phyloP scores from a whole-genome alignment of 2,797 vertebrate genomes.

The Leontocebus nigricollis region DNA sequence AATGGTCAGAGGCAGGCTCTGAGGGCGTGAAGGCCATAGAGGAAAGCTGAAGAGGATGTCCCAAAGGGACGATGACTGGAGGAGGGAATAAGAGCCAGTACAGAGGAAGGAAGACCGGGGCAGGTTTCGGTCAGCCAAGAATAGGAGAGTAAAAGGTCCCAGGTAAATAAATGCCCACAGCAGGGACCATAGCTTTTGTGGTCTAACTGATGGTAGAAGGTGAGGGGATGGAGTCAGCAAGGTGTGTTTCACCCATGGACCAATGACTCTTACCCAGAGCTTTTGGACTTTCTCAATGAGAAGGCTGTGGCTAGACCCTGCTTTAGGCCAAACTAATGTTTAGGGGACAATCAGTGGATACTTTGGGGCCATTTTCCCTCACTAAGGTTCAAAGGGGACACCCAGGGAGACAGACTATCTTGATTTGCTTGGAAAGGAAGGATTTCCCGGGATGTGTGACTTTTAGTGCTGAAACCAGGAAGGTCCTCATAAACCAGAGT shows the following conservation, averaged over 20 bases:
- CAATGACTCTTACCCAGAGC: background rate
- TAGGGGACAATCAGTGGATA: background rate
- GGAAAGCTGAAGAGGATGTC: background rate
- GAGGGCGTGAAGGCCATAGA: background rate
- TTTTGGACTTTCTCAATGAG: background rate
- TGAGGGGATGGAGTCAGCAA: background rate
- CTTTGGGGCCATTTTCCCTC: background rate
- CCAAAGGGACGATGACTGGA: background rate
- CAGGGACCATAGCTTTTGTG: background rate
- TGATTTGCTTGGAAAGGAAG: background rate
- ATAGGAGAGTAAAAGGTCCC: background rate
- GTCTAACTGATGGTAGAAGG: background rate
- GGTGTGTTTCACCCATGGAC: accelerated
- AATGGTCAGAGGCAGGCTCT: background rate
- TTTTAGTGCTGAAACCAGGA: background rate
- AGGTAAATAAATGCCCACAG: background rate
- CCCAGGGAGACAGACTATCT: background rate
- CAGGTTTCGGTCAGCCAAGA: background rate
- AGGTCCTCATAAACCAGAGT: background rate
- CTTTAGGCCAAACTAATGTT: background rate
- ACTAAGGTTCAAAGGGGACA: background rate
- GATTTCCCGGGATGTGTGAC: background rate
- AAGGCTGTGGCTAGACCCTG: background rate
- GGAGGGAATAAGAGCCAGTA: background rate
- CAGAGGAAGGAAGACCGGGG: background rate